Evolutionary conservation across 2,888 invertebrate genomes (phyloP).

Genomic region (Fragum fragum): DNA sequence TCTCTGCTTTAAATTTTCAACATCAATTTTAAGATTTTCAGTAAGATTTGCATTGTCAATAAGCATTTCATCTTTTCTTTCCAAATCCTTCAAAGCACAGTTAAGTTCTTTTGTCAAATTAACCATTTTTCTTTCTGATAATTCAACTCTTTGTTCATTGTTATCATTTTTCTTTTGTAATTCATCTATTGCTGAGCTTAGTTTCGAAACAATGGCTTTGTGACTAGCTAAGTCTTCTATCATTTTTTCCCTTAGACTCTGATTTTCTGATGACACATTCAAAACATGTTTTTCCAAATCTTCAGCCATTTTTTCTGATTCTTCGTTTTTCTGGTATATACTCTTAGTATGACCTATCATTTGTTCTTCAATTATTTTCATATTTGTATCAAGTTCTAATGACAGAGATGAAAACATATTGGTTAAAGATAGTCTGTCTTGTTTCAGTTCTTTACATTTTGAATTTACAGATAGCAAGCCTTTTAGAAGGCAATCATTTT

Average conservation of each 20-base stretch:
- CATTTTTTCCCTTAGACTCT: neutral
- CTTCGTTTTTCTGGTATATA: neutral
- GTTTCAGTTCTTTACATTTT: neutral
- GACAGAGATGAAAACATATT: neutral
- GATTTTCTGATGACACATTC: neutral
- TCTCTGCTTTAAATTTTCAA: neutral
- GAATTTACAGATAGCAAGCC: neutral
- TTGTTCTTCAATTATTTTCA: neutral
- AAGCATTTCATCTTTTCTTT: neutral
- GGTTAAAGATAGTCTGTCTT: neutral
- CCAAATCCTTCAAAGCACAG: neutral
- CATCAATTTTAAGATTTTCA: neutral
- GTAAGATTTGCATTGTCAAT: neutral
- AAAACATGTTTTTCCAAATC: neutral
- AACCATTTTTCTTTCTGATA: neutral
- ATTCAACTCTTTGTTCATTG: neutral
- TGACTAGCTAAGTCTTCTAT: neutral
- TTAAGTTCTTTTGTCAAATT: neutral
- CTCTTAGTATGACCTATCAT: neutral
- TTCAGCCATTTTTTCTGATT: neutral
- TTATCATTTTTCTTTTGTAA: neutral
- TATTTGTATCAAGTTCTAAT: neutral
- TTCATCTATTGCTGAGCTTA: neutral
- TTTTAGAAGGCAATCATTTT: neutral
- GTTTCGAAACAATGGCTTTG: neutral